These are phyloP conservation scores for Gymnoscopelus braueri DNA, from an alignment of 2,797 vertebrate species.

Conservation along the genomic window DNA sequence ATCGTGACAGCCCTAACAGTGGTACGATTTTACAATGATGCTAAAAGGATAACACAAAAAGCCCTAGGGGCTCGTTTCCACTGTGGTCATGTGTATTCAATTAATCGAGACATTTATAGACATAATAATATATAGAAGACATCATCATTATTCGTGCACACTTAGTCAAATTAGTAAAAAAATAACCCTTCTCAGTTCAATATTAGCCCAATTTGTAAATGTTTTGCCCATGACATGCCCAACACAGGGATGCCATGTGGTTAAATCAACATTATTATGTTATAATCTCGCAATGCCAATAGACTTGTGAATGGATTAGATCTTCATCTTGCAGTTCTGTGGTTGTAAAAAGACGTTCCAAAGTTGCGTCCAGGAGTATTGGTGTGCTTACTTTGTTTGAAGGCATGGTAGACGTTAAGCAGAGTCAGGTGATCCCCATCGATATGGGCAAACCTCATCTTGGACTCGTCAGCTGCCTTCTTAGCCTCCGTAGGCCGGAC, in stretches of 20 bases:
- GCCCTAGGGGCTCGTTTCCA: no score
- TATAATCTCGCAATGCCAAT: no score
- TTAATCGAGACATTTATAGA: no score
- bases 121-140: background rate
- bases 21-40: no score
- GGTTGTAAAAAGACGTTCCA: background rate
- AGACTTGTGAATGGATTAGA: no score
- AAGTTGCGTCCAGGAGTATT: background rate
- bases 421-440: slow-evolving; percentile 99
- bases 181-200: background rate
- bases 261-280: no score
- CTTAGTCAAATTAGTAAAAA: background rate
- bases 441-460: slow-evolving; percentile 99
- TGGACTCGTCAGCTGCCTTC: slow-evolving; percentile 99
- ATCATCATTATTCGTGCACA: background rate
- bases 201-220: background rate
- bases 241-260: no score
- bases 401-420: slow-evolving; percentile 99
- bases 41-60: no score
- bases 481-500: slow-evolving; percentile 98
- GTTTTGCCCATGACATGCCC: background rate
- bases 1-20: no score
- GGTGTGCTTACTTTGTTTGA: slow-evolving; percentile 95
- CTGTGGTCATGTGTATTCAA: no score
- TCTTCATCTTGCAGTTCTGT: no score